phyloP scores from a whole-genome alignment of 2,113 vertebrate species.

The Zeus faber region DNA sequence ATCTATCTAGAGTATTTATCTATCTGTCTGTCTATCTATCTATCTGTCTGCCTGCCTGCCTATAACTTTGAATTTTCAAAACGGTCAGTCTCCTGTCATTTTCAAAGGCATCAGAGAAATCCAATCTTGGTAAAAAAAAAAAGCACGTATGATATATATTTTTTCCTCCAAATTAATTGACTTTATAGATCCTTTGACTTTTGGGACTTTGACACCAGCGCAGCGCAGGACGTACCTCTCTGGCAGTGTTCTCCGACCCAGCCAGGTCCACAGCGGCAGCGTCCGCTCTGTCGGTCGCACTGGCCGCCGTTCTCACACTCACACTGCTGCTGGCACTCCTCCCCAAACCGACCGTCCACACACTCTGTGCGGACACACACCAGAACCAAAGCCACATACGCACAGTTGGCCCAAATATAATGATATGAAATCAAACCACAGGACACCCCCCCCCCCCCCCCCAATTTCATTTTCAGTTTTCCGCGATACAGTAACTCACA shows the following conservation, averaged over 20 bases:
- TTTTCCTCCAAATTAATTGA: not conserved
- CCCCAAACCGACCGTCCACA: slow-evolving; percentile 65
- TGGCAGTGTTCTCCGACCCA: slow-evolving; percentile 81
- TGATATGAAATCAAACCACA: not conserved
- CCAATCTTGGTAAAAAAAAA: too few species aligned
- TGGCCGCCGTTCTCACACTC: slow-evolving; percentile 77
- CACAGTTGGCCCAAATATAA: not conserved
- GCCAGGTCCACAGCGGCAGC: slow-evolving; percentile 79
- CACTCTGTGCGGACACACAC: slow-evolving; percentile 74
- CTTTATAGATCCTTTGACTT: not conserved
- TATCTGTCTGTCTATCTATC: too few species aligned
- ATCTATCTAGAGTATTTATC: too few species aligned
- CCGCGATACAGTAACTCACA: too few species aligned
- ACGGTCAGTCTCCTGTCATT: too few species aligned
- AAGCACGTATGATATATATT: not conserved
- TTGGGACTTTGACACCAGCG: not conserved
- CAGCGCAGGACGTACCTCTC: slow-evolving; percentile 71
- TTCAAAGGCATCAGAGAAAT: too few species aligned
- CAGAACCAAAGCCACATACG: slow-evolving; percentile 13
- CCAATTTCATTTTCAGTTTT: too few species aligned
- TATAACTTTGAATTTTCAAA: too few species aligned
- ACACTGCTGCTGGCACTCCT: slow-evolving; percentile 75
- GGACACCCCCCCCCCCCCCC: too few species aligned
- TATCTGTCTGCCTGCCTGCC: too few species aligned
- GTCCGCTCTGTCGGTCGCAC: slow-evolving; percentile 76